A percentile compares a stretch with the other conserved stretches of the same genome.
Evolutionary conservation across 2,797 vertebrate species (phyloP).

Genomic region (Argyrosomus regius): DNA sequence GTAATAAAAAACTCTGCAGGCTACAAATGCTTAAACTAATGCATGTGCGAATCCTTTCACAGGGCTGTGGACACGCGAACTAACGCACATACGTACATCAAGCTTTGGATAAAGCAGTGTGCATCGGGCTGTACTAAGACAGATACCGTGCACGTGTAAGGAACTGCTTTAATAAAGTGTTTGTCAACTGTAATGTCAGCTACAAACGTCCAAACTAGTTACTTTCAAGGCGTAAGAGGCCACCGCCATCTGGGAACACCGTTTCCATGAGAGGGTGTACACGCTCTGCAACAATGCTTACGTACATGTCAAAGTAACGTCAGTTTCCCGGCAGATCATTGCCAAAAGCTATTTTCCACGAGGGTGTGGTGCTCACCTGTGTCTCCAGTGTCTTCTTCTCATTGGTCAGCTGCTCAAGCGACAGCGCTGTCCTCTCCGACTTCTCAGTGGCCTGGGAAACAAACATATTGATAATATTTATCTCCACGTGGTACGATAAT

Average conservation of each 20-base stretch:
- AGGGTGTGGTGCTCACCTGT: constrained; percentile 79
- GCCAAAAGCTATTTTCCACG: neutral
- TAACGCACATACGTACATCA: too few relatives aligned
- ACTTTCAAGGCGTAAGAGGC: neutral
- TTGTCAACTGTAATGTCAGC: neutral
- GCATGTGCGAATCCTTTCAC: constrained; percentile 85
- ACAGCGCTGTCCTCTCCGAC: constrained; percentile 77
- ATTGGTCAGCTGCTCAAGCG: constrained; percentile 72
- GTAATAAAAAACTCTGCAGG: constrained; percentile 70
- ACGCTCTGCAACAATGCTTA: too few relatives aligned
- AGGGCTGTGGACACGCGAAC: constrained; percentile 51
- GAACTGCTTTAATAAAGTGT: neutral
- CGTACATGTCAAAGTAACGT: too few relatives aligned
- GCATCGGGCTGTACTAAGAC: neutral
- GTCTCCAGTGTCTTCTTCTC: constrained; percentile 67
- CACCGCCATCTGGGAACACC: too few relatives aligned
- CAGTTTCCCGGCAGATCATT: too few relatives aligned
- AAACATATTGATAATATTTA: constrained; percentile 21
- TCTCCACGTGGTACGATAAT: neutral
- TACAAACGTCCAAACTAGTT: neutral
- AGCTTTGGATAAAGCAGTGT: neutral
- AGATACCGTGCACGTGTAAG: neutral
- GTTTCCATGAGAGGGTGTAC: too few relatives aligned
- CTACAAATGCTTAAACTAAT: constrained; percentile 39
- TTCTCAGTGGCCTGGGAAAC: constrained; percentile 79